Evolutionary conservation across 2,797 vertebrate genomes (phyloP), one percentile per base, ranked within the genome.

Genomic region (Myotis myotis): DNA sequence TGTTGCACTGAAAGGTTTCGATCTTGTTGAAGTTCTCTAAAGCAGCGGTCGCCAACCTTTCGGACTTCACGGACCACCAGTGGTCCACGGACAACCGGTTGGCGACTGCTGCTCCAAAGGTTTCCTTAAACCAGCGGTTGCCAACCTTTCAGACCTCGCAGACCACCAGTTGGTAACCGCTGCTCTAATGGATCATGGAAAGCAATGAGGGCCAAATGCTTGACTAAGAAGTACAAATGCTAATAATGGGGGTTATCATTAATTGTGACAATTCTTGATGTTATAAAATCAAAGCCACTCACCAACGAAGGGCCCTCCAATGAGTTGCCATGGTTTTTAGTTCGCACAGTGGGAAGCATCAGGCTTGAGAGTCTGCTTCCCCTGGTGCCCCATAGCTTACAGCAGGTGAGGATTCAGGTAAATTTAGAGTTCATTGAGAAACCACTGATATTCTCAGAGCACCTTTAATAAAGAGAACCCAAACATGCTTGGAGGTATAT

Each of bases 241-340:
- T 72, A 91, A 49, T 47, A 83, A 95, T 8, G 30, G n/a, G 70
- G 70, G 68, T 23, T 25, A 53, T 51, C 51, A 55, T 64, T 86
- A 86, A 86, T 12, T 91, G 62, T 33, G 57, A 89, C 15, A 72
- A 16, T 90, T 82, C 44, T 71, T 94, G 53, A 70, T 83, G 49
- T 12, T 90, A 85, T 11, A 74, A 87, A 88, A 89, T 68, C 78
- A 90, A 96, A 49, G 85, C n/a, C 25, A 74, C 71, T 87, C 71
- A 78, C 55, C 55, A 74, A 91, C 2, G 3, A 93, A 62, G 33
- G 33, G 38, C 22, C 41, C 47, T 74, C n/a, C 13, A 70, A 22
- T 12, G 20, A 68, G 64, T 2, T 60, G 41, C 23, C 33, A 23
- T 33, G 30, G n/a, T 36, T 78, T 87, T 41, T 19, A 76, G 60